phyloP scores from a whole-genome alignment of 2,797 vertebrate species.

The Rhabdomys pumilio region DNA sequence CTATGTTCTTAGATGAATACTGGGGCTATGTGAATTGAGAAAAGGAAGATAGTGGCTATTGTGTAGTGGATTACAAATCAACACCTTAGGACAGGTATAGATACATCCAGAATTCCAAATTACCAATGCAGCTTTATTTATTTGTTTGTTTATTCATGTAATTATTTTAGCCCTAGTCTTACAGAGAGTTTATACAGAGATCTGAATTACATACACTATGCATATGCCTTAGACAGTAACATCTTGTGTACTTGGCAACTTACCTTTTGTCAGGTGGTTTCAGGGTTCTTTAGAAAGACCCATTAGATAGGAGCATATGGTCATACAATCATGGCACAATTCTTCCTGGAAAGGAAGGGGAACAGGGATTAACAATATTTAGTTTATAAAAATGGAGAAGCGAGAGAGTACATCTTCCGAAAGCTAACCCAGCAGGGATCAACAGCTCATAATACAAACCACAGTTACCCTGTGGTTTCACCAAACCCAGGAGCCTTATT shows the following conservation, averaged over 20 bases:
- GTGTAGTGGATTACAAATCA: slow-evolving; percentile 21
- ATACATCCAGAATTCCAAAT: slow-evolving; percentile 44
- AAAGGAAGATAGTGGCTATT: slow-evolving; percentile 38
- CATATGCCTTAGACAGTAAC: slow-evolving; percentile 54
- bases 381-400: slow-evolving; percentile 37
- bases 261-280: slow-evolving; percentile 55
- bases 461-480: slow-evolving; percentile 1
- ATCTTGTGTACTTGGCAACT: slow-evolving; percentile 49
- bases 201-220: slow-evolving; percentile 50
- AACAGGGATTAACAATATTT: slow-evolving; percentile 36
- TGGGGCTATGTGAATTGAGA: slow-evolving; percentile 35
- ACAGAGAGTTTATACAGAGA: slow-evolving; percentile 65
- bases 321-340: background rate
- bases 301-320: background rate
- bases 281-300: slow-evolving; percentile 51
- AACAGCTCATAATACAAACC: slow-evolving; percentile 10
- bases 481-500: slow-evolving; percentile 23
- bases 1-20: slow-evolving; percentile 38
- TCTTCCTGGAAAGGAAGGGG: slow-evolving; percentile 47
- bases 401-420: background rate
- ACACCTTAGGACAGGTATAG: slow-evolving; percentile 33
- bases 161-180: slow-evolving; percentile 64
- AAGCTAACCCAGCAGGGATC: background rate
- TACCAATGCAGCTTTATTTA: slow-evolving; percentile 43
- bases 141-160: slow-evolving; percentile 65